phyloP scores from a whole-genome alignment of 2,113 vertebrate genomes.

The Saiga tatarica region DNA sequence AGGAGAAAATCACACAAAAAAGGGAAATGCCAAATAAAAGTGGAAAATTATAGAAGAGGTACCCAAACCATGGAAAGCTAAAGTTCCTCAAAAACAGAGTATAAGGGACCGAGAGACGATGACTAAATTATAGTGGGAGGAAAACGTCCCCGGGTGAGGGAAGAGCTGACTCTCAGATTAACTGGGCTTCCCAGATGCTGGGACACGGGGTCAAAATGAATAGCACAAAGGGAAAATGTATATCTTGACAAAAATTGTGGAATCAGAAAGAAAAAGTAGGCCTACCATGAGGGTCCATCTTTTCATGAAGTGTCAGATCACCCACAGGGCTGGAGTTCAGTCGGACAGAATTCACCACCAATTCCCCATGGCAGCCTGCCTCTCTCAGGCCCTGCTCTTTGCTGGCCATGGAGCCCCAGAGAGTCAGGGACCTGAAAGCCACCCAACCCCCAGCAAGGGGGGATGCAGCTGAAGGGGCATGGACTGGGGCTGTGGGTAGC shows the following conservation, averaged over 20 bases:
- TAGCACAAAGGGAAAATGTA: not conserved
- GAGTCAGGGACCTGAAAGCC: not conserved
- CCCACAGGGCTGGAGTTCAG: too few relatives aligned
- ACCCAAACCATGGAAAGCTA: not conserved
- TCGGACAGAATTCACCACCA: too few relatives aligned
- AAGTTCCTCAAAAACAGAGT: not conserved
- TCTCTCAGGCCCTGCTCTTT: not conserved
- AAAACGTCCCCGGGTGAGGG: fast-evolving
- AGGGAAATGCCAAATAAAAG: not conserved
- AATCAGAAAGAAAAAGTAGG: not conserved
- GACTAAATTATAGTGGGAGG: not conserved
- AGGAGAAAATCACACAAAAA: not conserved
- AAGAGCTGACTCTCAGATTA: too few relatives aligned
- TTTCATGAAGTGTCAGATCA: too few relatives aligned
- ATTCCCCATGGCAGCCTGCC: not conserved
- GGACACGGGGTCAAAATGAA: not conserved
- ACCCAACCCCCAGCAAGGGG: not conserved
- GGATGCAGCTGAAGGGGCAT: not conserved
- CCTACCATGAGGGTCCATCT: too few relatives aligned
- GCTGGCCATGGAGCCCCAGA: fast-evolving
- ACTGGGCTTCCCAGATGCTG: not conserved
- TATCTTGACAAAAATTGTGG: not conserved
- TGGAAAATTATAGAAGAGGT: not conserved
- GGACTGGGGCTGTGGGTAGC: fast-evolving
- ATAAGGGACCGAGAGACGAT: not conserved